These are phyloP conservation scores for Sebastes taczanowskii DNA, from an alignment of 2,797 vertebrate genomes.

Conservation along the genomic window DNA sequence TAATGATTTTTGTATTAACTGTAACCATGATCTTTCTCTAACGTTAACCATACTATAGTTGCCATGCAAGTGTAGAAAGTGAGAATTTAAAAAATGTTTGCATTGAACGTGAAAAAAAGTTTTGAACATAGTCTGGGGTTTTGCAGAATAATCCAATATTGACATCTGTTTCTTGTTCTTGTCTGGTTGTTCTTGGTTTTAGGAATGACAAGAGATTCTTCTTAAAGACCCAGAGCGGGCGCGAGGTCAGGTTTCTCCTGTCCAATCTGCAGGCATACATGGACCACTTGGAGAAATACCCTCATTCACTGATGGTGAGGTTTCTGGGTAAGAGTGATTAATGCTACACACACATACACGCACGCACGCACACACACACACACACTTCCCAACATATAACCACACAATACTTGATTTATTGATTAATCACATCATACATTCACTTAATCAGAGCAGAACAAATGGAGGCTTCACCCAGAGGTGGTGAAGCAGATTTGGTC, in stretches of 20 bases:
- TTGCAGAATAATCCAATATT: neutral
- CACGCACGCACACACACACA: neutral
- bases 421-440: no score
- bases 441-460: no score
- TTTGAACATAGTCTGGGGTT: neutral
- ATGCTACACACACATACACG: neutral
- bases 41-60: neutral
- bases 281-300: constrained; percentile 80
- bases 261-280: constrained; percentile 79
- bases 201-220: constrained; percentile 87
- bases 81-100: neutral
- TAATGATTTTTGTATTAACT: no score
- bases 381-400: no score
- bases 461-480: no score
- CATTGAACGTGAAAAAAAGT: neutral
- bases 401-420: no score
- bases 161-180: neutral
- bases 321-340: constrained; percentile 78
- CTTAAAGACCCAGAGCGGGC: constrained; percentile 83
- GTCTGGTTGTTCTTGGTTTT: neutral
- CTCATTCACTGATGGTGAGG: constrained; percentile 84
- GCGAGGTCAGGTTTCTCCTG: constrained; percentile 81
- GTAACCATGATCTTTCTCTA: neutral
- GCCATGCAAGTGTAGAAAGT: neutral
- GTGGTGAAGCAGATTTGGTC: no score